A percentile compares a stretch with the other conserved stretches of the same genome.
phyloP scores from a whole-genome alignment of 2,797 vertebrate species.

The Falco naumanni region DNA sequence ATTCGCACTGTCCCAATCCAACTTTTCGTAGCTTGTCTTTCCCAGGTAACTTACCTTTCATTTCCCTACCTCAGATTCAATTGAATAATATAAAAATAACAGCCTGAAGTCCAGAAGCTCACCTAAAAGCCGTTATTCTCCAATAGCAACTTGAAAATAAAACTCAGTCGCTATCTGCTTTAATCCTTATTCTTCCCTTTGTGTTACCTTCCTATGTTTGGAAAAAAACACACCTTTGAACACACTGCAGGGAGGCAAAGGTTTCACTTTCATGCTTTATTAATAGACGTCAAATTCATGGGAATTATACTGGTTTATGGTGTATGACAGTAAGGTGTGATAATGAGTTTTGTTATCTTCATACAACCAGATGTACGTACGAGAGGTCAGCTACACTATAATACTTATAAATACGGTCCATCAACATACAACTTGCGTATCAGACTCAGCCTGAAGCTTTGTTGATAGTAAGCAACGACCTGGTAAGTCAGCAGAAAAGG shows the following conservation, averaged over 20 bases:
- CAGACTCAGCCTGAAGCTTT: background rate
- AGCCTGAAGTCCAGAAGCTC: background rate
- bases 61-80: background rate
- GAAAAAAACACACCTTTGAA: rapidly evolving
- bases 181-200: background rate
- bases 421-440: background rate
- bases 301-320: background rate
- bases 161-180: background rate
- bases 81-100: background rate
- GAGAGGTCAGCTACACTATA: background rate
- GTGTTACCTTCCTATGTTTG: background rate
- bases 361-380: background rate
- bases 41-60: background rate
- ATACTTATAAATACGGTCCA: background rate
- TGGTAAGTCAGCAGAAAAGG: background rate
- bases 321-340: background rate
- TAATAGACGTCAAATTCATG: background rate
- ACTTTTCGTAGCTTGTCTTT: background rate
- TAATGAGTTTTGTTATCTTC: background rate
- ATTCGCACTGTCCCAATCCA: background rate
- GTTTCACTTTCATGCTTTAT: background rate
- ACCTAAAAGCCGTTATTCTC: background rate
- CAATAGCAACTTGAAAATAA: background rate
- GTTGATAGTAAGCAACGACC: background rate
- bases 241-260: background rate